Base-by-base conservation (phyloP, 1,140 invertebrate genomes). In the Arion vulgaris region DNA sequence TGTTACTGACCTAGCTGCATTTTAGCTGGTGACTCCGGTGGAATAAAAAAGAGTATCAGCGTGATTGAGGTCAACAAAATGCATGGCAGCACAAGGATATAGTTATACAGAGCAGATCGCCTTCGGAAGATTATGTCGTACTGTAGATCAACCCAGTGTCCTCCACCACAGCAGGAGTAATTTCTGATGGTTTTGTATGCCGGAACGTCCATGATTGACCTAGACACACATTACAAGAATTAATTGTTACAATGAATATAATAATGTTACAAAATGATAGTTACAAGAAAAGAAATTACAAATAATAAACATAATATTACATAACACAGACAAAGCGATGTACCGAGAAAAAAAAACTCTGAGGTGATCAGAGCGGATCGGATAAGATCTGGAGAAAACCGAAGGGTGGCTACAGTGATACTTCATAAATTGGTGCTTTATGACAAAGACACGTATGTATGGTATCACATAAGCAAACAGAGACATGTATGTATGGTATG, bases 11-110 rank as follows among this genome's bases (percentile, higher is more conserved):
- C 92, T 80, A 93, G 83, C 80, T 91, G 89, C 88, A 92, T 91
- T 82, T 93, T 93, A 28, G 92, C 90, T 57, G 92, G 91, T 23
- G 91, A 91, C 83, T 93, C 92, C 15, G 92, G 92, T 34, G 92
- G 92, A 38, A 92, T 84, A 90, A 91, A 93, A 86, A 93, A 92
- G 4, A 93, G 84, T 51, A 92, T 89, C 68, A 92, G 86, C 0
- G 92, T 92, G 45, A 93, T 85, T 26, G 88, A 90, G 19, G 91
- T 92, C 49, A 93, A 84, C 38, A 92, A 86, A 15, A 92, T 90
- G 80, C 90, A 91, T 0, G 92, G 92, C 36, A 92, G 84, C 28
- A 92, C 88, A 28, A 92, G 83, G 83, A 92, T 92, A 83, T 91
- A 92, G 74, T 91, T 92, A 80, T 92, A 92, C 49, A 92, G 90